Evolutionary conservation across 2,888 invertebrate species (phyloP), one percentile per base, ranked within the genome.

Genomic region (Plebejus argus): DNA sequence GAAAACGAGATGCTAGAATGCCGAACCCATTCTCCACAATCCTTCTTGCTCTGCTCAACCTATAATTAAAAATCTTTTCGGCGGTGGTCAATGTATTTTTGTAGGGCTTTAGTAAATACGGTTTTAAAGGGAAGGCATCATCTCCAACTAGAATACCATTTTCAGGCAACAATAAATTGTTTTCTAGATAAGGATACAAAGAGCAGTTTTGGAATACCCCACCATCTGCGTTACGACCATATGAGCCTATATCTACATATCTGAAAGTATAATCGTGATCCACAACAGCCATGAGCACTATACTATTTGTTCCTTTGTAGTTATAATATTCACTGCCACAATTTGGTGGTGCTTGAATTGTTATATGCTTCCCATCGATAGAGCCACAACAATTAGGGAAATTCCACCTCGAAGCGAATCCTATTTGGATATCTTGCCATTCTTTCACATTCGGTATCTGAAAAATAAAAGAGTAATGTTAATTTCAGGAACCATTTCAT

Each of bases 161-260:
- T 53, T 4, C 70, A 33, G 76, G 78, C 66, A 78, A 76, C 23
- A 80, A 77, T 53, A 66, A 76, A 76, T 70, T 76, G 33, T 76
- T 79, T 58, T 76, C 72, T 49, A 80, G 39, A 70, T 58, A 75
- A 35, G 78, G 53, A 66, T 66, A 78, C 35, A 80, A 78, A 35
- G 66, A 49, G 49, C 78, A 75, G 39, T 78, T 71, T 70, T 79
- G 75, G 49, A 76, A 80, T 72, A 79, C 76, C 78, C 79, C 77
- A 71, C 82, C 82, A 82, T 84, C 84, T 77, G 80, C 83, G 35
- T 81, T 81, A 76, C 83, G 82, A 70, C 82, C 83, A 79, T 83
- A 83, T 66, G 83, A 80, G 45, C 84, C 83, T 71, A 82, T 78
- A 66, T 79, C 77, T 28, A 82, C 76, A 78, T 77, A 82, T 79